Evolutionary conservation across 2,113 vertebrate genomes (phyloP).

Genomic region (Anhinga rufa): DNA sequence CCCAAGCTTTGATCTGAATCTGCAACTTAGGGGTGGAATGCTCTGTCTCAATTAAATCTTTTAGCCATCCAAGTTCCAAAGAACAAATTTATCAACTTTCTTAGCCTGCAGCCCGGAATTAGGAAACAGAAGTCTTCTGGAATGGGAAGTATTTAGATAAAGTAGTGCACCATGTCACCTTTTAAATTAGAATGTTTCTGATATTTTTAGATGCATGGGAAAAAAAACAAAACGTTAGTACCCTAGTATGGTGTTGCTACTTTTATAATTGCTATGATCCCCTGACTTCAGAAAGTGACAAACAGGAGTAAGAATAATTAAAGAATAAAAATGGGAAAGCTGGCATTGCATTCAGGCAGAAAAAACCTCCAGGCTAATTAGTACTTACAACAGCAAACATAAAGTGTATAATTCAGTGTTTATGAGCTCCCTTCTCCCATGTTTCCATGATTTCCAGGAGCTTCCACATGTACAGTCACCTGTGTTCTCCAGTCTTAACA

Average conservation of each 20-base stretch:
- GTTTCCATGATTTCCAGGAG: background rate
- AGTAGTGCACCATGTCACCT: background rate
- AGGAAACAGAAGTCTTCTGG: background rate
- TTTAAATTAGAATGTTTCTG: background rate
- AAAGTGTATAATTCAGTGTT: background rate
- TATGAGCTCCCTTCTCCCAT: background rate
- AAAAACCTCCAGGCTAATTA: background rate
- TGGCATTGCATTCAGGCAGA: background rate
- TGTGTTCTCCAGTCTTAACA: background rate
- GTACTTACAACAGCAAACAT: background rate
- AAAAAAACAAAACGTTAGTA: background rate
- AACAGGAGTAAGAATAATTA: background rate
- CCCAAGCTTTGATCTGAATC: background rate
- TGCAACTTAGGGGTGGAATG: background rate
- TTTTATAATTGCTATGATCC: background rate
- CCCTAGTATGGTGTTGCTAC: background rate
- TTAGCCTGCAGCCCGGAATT: background rate
- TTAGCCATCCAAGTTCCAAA: background rate
- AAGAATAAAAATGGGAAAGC: background rate
- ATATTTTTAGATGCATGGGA: background rate
- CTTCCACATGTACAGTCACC: background rate
- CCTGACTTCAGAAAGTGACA: background rate
- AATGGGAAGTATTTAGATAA: background rate
- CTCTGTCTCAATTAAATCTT: background rate
- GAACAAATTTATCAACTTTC: background rate